Base-by-base conservation (phyloP, 2,888 invertebrate species). In the Mantis religiosa region DNA sequence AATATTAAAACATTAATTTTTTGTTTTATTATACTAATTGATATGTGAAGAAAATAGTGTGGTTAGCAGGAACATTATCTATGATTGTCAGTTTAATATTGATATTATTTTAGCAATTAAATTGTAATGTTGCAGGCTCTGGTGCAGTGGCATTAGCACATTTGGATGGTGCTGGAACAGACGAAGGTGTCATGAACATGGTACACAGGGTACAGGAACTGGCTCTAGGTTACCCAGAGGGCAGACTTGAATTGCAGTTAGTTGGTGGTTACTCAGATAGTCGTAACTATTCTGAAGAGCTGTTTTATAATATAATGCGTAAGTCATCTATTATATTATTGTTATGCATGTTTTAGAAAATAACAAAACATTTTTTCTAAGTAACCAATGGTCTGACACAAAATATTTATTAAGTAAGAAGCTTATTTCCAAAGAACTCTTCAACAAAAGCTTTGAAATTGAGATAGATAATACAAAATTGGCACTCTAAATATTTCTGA, bases 261-360 rank as follows among this genome's bases (percentile, higher is more conserved):
- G 96, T 98, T 91, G 99, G 99, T 89, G 98, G 98, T 84, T 98
- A 98, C 94, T 96, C 96, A 90, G 98, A 98, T 93, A 95, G 96
- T 4, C 96, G 97, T 91, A 95, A 97, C 91, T 97, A 97, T 93
- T 98, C 98, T 14, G 98, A 98, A 92, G 97, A 98, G 92, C 95
- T 99, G 88, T 98, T 98, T 93, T 97, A 96, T 92, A 97, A 96
- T 93, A 96, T 98, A 92, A 96, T 99, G 95, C 96, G 99, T 97
- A 94, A 95, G 96, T 95, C 89, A 34, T 83, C 28, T 54, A n/a
- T 28, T 88, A 15, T 15, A 34, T 7, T 41, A 12, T 41, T 41
- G 41, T 0, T 12, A 12, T 41, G 14, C 12, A 30, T 81, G 27
- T 34, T 88, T 87, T 1, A 20, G 84, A n/a, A 25, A 25, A 82